Base-by-base conservation (phyloP, 2,888 invertebrate species). In the Tachina lurida region DNA sequence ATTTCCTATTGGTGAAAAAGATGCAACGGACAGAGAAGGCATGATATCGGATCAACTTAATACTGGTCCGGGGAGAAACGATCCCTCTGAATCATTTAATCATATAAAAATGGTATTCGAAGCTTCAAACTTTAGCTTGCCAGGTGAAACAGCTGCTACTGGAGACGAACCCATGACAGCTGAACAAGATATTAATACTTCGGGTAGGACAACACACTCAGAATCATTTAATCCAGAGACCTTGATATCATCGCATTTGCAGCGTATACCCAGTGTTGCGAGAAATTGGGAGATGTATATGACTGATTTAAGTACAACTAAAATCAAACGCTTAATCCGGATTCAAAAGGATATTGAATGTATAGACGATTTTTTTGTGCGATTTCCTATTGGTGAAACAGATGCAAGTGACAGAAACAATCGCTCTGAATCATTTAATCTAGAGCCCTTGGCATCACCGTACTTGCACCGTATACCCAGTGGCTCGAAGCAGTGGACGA, bases 401-500 rank as follows among this genome's bases (percentile, higher is more conserved):
- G 17, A 19, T 31, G 31, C 31, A 22, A 22, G 2, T 22, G 22
- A 22, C 22, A 22, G 22, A 22, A 3, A 22, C 22, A 22, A 22
- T 22, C 22, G 2, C 3, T 4, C 31, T 31, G 31, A 31, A 31
- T 31, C 60, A 5, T 49, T 52, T 7, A 13, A 31, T 31, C 5
- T 41, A 12, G 2, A 15, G 7, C 41, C 41, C 7, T 67, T 22
- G 17, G 9, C 67, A 17, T 52, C 73, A 17, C 41, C 65, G 31
- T 60, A 74, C 67, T 67, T 74, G 19, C 65, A 74, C 13, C 73
- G 73, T 47, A 60, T 80, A 49, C 73, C 80, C 47, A 74, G 58
- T 67, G 22, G 73, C 52, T 58, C 73, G 7, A 54, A 65, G 5
- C 65, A 67, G 43, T 74, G 73, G 73, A 60, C 58, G 67, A 22